These are phyloP conservation scores for Parazoanthus atlanticus DNA, from an alignment of 92 coral and sea anemone genomes.

Conservation along the genomic window DNA sequence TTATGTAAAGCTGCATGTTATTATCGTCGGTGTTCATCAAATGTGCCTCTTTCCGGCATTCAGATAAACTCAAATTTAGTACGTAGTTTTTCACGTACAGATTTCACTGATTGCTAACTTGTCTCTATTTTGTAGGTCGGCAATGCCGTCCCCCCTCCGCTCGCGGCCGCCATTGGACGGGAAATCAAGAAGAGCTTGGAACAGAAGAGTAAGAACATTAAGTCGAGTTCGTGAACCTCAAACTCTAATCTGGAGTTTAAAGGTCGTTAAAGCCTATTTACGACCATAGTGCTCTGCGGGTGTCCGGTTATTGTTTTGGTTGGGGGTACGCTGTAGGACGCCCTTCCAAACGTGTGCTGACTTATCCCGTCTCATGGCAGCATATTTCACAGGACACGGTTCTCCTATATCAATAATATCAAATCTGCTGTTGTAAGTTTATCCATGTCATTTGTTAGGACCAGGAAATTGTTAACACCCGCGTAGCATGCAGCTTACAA, in stretches of 20 bases:
- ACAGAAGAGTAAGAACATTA: conserved; percentile 7
- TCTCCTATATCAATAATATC: too few relatives aligned
- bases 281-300: too few relatives aligned
- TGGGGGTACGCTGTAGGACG: background rate
- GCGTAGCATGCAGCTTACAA: too few relatives aligned
- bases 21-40: background rate
- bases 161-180: conserved; percentile 92
- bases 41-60: background rate
- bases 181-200: conserved; percentile 83
- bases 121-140: conserved; percentile 66
- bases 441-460: too few relatives aligned
- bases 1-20: background rate
- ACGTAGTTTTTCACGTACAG: background rate
- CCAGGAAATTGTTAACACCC: too few relatives aligned
- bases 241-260: background rate
- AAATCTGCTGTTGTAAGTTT: too few relatives aligned
- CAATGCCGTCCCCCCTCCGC: conserved; percentile 95
- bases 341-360: too few relatives aligned
- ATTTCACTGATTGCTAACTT: background rate
- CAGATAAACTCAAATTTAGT: background rate
- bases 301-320: background rate
- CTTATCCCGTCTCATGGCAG: too few relatives aligned
- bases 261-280: background rate
- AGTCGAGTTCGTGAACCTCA: background rate
- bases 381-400: too few relatives aligned